Evolutionary conservation across 2,888 invertebrate genomes (phyloP).

Genomic region (Limnephilus marmoratus): DNA sequence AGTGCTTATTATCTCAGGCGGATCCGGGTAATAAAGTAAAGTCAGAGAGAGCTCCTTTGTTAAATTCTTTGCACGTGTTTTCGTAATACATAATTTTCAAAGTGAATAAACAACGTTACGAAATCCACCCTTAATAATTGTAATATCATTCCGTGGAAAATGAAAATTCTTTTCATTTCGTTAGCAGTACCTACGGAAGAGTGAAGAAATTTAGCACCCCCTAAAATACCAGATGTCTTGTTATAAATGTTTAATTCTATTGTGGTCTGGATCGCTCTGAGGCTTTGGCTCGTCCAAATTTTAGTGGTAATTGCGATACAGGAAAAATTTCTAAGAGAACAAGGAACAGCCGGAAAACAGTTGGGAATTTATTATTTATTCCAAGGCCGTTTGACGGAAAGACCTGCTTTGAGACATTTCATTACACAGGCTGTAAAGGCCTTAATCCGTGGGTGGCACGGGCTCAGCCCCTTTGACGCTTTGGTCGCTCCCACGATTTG

Average conservation of each 20-base stretch:
- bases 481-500: not conserved
- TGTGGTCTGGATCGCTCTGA: not conserved
- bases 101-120: too few species aligned
- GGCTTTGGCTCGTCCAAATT: not conserved
- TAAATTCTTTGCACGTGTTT: too few species aligned
- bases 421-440: not conserved
- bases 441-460: not conserved
- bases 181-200: not conserved
- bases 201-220: not conserved
- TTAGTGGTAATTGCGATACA: not conserved
- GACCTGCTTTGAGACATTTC: not conserved
- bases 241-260: conserved; percentile 25
- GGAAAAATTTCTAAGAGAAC: not conserved
- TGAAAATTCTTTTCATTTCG: not conserved
- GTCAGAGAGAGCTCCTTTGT: too few species aligned
- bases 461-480: not conserved
- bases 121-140: too few species aligned
- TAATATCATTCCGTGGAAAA: not conserved
- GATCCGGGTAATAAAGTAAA: too few species aligned
- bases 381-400: not conserved
- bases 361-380: not conserved
- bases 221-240: not conserved
- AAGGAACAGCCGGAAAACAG: not conserved
- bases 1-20: too few species aligned
- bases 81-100: too few species aligned